Evolutionary conservation across 2,113 vertebrate species (phyloP).

Genomic region (Peucedramus taeniatus): DNA sequence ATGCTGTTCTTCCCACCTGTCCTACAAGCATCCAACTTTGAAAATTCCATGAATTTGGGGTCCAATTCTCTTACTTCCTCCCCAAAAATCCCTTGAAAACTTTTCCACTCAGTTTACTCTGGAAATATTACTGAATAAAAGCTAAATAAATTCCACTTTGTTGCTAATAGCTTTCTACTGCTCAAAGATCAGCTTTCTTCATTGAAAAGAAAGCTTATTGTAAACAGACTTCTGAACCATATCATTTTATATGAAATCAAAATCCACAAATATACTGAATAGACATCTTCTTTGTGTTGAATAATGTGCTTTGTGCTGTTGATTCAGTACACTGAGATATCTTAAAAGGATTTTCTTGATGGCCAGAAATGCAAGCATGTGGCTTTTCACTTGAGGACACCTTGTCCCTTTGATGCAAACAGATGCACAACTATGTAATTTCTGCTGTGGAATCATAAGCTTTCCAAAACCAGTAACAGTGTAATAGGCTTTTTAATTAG

Average conservation of each 20-base stretch:
- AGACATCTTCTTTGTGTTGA: background rate
- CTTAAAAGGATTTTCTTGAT: background rate
- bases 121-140: slow-evolving; percentile 23
- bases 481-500: slow-evolving; percentile 1
- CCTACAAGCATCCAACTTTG: background rate
- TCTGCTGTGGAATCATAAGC: background rate
- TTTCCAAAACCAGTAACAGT: background rate
- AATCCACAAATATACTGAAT: background rate
- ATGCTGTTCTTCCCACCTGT: background rate
- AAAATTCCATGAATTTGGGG: background rate
- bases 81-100: background rate
- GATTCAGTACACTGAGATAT: background rate
- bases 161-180: background rate
- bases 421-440: background rate
- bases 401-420: background rate
- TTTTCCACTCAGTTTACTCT: slow-evolving; percentile 36
- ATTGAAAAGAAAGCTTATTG: background rate
- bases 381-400: background rate
- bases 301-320: background rate
- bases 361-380: background rate
- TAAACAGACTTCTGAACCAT: background rate
- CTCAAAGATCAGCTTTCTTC: background rate
- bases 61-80: background rate
- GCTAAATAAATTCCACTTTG: background rate
- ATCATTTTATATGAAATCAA: background rate